A percentile compares a stretch with the other conserved stretches of the same genome.
phyloP scores from a whole-genome alignment of 2,888 invertebrate species.

The Drosophila algonquin region DNA sequence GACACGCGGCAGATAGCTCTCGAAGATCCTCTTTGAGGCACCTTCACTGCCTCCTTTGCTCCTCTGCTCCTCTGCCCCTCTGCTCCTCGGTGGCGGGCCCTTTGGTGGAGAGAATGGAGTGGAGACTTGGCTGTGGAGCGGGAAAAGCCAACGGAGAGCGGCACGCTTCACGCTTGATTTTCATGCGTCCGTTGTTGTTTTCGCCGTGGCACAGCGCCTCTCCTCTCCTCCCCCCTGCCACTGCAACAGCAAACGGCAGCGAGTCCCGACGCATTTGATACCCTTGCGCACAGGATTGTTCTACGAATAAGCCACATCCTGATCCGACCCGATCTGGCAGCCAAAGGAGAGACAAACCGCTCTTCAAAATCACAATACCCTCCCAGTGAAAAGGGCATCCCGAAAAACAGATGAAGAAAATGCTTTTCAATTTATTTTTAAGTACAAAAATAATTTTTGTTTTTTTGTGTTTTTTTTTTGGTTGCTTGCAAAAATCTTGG shows the following conservation, averaged over 20 bases:
- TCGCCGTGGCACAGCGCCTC: neutral
- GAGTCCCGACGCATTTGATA: neutral
- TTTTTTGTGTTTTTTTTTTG: conserved; percentile 15
- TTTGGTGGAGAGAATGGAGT: conserved; percentile 27
- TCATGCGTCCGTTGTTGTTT: conserved; percentile 74
- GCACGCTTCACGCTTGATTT: conserved; percentile 75
- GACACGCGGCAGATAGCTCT: neutral
- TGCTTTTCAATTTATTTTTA: conserved; percentile 80
- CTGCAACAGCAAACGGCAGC: neutral
- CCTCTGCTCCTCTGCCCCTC: too few species aligned
- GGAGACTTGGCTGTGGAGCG: conserved; percentile 16
- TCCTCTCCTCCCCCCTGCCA: conserved; percentile 8
- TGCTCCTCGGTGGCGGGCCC: conserved; percentile 18
- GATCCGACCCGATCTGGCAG: too few species aligned
- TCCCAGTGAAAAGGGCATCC: neutral
- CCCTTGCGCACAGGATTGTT: neutral
- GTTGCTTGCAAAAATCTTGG: conserved; percentile 24
- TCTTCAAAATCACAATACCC: neutral
- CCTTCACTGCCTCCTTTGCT: too few species aligned
- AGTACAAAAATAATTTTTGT: conserved; percentile 78
- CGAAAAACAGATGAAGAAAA: conserved; percentile 69
- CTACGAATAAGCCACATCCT: too few species aligned
- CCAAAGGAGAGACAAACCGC: neutral
- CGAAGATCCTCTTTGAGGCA: conserved; percentile 3
- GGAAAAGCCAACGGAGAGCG: neutral